These are phyloP conservation scores for Philereme vetulata DNA, from an alignment of 2,888 invertebrate species.

Conservation along the genomic window DNA sequence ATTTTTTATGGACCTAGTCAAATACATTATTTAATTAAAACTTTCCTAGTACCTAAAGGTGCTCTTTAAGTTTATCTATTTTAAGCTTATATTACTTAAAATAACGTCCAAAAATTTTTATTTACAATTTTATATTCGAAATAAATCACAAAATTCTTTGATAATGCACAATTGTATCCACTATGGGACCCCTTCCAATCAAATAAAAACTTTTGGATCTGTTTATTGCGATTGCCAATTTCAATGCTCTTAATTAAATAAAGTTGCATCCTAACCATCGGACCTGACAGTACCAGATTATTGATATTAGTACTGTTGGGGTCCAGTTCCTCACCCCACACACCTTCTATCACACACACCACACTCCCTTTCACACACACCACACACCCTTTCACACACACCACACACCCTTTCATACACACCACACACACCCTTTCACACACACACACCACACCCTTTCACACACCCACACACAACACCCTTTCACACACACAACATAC, in stretches of 20 bases:
- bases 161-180: conserved; percentile 41
- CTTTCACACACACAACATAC: too few relatives aligned
- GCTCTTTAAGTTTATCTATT: conserved; percentile 24
- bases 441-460: too few relatives aligned
- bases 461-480: too few relatives aligned
- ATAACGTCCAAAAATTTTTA: conserved; percentile 51
- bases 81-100: conserved; percentile 29
- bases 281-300: too few relatives aligned
- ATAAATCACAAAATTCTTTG: conserved; percentile 32
- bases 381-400: too few relatives aligned
- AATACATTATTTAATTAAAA: conserved; percentile 18
- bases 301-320: too few relatives aligned
- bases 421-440: too few relatives aligned
- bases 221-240: conserved; percentile 5
- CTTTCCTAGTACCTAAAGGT: conserved; percentile 32
- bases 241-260: not conserved
- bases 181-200: conserved; percentile 37
- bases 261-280: too few relatives aligned
- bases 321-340: too few relatives aligned
- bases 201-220: conserved; percentile 19
- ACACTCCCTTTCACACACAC: too few relatives aligned
- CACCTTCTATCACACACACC: too few relatives aligned
- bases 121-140: conserved; percentile 44
- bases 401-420: too few relatives aligned
- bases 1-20: conserved; percentile 33